phyloP scores from a whole-genome alignment of 2,888 invertebrate species.

The Euzetes globulus region DNA sequence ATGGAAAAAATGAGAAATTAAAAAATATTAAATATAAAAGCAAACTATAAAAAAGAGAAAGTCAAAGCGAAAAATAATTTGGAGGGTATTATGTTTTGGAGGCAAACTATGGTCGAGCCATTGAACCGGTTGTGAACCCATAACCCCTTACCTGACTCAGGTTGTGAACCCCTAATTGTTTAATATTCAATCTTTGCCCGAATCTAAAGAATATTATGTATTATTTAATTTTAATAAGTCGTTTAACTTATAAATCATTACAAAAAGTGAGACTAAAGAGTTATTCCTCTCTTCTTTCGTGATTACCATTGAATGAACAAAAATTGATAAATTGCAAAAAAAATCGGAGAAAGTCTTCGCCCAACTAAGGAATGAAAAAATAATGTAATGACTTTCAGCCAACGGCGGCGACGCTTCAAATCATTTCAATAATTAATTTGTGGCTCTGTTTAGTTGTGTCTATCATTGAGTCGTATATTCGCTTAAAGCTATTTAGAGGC shows the following conservation, averaged over 20 bases:
- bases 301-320: background rate
- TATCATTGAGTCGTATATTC: background rate
- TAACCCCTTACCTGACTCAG: background rate
- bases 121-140: background rate
- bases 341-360: background rate
- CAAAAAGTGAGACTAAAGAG: background rate
- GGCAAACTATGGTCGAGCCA: background rate
- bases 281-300: background rate
- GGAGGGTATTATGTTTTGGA: conserved; percentile 2
- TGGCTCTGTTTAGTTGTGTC: background rate
- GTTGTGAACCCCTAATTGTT: background rate
- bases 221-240: background rate
- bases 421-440: background rate
- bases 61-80: background rate
- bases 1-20: background rate
- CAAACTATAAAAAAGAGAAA: background rate
- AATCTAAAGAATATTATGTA: background rate
- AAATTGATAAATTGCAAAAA: background rate
- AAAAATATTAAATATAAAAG: background rate
- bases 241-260: background rate
- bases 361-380: background rate
- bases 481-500: conserved; percentile 3
- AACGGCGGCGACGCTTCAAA: background rate
- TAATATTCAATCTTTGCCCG: background rate
- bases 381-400: background rate